Percentiles rank a stretch among this genome's conserved stretches.
phyloP scores from a whole-genome alignment of 2,113 vertebrate genomes.

The Microtus montanus region DNA sequence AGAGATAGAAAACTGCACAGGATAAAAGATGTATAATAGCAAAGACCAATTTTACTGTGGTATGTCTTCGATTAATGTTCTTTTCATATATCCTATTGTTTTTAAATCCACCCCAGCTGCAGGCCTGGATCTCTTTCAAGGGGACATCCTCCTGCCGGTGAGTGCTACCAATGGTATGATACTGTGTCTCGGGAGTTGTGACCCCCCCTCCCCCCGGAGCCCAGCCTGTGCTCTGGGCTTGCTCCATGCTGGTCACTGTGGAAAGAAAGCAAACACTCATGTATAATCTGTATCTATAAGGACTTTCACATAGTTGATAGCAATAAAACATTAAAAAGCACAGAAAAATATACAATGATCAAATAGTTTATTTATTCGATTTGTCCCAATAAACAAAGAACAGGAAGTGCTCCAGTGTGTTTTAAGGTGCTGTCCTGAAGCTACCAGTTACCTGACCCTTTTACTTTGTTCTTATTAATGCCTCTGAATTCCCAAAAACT shows the following conservation, averaged over 20 bases:
- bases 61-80: neutral
- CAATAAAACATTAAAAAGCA: neutral
- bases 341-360: neutral
- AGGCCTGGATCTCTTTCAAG: conserved; percentile 89
- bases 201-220: neutral
- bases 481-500: neutral
- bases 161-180: conserved; percentile 63
- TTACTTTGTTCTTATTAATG: neutral
- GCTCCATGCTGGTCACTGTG: neutral
- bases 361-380: neutral
- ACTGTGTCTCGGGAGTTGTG: neutral
- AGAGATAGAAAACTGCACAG: neutral
- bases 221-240: neutral
- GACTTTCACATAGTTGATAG: neutral
- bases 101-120: conserved; percentile 83
- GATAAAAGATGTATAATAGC: neutral
- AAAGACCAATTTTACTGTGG: neutral
- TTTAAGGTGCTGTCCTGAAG: neutral
- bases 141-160: conserved; percentile 89
- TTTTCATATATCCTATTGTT: conserved; percentile 44
- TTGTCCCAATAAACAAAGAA: conserved; percentile 12
- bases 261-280: neutral
- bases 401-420: neutral
- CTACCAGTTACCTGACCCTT: neutral
- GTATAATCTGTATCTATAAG: neutral